A percentile compares a stretch with the other conserved stretches of the same genome.
Evolutionary conservation across 2,888 invertebrate genomes (phyloP).

Genomic region (Holacanthella duospinosa): DNA sequence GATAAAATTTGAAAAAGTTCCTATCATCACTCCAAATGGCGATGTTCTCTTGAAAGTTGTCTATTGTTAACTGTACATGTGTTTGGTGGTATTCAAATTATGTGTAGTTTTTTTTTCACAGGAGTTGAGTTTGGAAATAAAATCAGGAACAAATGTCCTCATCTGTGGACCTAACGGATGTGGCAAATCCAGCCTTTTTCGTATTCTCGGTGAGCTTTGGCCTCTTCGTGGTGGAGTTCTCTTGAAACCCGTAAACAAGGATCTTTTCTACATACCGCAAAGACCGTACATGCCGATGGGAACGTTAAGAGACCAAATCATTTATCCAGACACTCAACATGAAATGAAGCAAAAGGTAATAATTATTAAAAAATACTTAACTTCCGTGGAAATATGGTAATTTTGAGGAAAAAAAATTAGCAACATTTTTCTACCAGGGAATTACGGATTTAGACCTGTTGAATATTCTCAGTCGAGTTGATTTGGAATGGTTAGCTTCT

Average conservation of each 20-base stretch:
- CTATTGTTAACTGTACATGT: neutral
- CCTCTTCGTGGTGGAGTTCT: conserved; percentile 87
- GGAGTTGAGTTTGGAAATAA: conserved; percentile 64
- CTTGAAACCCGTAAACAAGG: conserved; percentile 88
- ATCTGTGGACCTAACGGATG: conserved; percentile 98
- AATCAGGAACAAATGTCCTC: conserved; percentile 90
- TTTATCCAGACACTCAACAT: conserved; percentile 82
- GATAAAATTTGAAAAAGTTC: conserved; percentile 83
- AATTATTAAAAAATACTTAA: neutral
- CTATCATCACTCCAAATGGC: conserved; percentile 93
- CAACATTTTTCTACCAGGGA: conserved; percentile 43
- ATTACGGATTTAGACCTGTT: conserved; percentile 66
- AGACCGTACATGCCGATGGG: conserved; percentile 97
- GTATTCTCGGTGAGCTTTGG: conserved; percentile 94
- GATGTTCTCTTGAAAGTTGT: conserved; percentile 74
- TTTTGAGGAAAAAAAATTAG: no score
- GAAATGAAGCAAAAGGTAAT: conserved; percentile 55
- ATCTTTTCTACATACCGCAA: conserved; percentile 94
- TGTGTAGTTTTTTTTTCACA: neutral
- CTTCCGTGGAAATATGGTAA: neutral
- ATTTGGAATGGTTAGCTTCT: conserved; percentile 45
- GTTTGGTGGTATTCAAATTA: neutral
- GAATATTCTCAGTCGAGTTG: conserved; percentile 47
- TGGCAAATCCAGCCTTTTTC: conserved; percentile 93
- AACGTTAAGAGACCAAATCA: conserved; percentile 83